Percentiles rank a stretch among this genome's conserved stretches.
Evolutionary conservation across 2,888 invertebrate species (phyloP).

Genomic region (Fabriciana adippe): DNA sequence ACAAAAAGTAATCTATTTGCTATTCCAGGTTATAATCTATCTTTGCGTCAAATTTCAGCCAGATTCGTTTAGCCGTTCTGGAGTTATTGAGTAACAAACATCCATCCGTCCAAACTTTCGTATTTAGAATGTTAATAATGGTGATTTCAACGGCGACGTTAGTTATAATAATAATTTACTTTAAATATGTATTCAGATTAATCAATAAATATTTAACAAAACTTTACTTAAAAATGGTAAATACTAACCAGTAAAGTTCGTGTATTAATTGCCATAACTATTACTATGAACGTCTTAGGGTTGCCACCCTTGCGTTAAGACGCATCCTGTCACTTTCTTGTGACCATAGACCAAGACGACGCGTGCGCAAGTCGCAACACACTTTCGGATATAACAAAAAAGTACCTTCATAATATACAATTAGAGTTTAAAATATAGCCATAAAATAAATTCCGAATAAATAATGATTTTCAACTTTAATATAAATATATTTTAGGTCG

Average conservation of each 20-base stretch:
- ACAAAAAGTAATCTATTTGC: too few relatives aligned
- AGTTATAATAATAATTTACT: too few relatives aligned
- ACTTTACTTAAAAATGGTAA: not conserved
- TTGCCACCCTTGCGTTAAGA: slow-evolving; percentile 66
- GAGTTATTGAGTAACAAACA: too few relatives aligned
- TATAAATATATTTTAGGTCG: not conserved
- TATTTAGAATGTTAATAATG: too few relatives aligned
- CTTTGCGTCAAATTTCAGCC: too few relatives aligned
- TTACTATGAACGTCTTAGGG: slow-evolving; percentile 48
- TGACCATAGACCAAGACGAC: slow-evolving; percentile 58
- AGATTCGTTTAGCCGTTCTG: too few relatives aligned
- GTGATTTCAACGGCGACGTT: too few relatives aligned
- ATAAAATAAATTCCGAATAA: not conserved
- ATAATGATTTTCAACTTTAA: slow-evolving; percentile 16
- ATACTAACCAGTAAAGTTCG: not conserved
- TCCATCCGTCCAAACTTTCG: too few relatives aligned
- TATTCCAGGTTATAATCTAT: too few relatives aligned
- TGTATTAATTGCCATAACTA: slow-evolving; percentile 8
- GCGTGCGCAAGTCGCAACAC: slow-evolving; percentile 50
- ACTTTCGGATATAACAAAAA: slow-evolving; percentile 22
- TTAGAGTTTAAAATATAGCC: slow-evolving; percentile 40
- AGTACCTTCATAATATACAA: slow-evolving; percentile 15
- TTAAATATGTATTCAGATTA: not conserved
- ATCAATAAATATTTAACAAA: not conserved
- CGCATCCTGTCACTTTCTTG: slow-evolving; percentile 66